A percentile compares a stretch with the other conserved stretches of the same genome.
Conservation (phyloP, 2,113 vertebrate genomes). For the Forbesichthys agassizii region DNA sequence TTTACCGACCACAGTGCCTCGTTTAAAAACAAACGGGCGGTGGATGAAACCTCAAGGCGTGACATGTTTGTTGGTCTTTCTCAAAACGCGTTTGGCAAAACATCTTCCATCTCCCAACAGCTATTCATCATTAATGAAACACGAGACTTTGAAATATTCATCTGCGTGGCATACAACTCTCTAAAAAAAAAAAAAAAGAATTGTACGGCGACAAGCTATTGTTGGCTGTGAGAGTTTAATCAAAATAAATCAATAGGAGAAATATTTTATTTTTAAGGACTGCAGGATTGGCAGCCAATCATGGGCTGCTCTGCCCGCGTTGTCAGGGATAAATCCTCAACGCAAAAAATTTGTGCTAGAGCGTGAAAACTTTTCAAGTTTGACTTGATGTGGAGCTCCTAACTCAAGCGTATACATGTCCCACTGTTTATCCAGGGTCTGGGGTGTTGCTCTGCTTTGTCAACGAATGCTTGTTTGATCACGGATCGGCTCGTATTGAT, state of each 20-base stretch:
- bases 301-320: constrained; percentile 21
- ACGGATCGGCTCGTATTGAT: constrained; percentile 70
- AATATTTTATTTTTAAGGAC: constrained; percentile 67
- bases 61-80: constrained; percentile 30
- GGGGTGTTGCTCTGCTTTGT: constrained; percentile 50
- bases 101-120: constrained; percentile 24
- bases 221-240: constrained; percentile 54
- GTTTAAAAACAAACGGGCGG: constrained; percentile 60
- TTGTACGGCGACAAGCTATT: constrained; percentile 33
- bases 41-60: constrained; percentile 45
- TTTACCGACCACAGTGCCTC: constrained; percentile 14
- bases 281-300: constrained; percentile 49
- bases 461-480: constrained; percentile 71
- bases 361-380: constrained; percentile 24
- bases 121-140: constrained; percentile 59
- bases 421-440: constrained; percentile 57
- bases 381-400: constrained; percentile 16
- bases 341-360: constrained; percentile 11
- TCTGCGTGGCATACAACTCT: constrained; percentile 52
- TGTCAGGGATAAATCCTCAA: constrained; percentile 50
- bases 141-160: constrained; percentile 69
- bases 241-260: constrained; percentile 70
- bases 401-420: constrained; percentile 1
- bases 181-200: constrained; percentile 32
- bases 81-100: constrained; percentile 8